Evolutionary conservation across 2,797 vertebrate species (phyloP).

Genomic region (Pseudotriccus pelzelni): DNA sequence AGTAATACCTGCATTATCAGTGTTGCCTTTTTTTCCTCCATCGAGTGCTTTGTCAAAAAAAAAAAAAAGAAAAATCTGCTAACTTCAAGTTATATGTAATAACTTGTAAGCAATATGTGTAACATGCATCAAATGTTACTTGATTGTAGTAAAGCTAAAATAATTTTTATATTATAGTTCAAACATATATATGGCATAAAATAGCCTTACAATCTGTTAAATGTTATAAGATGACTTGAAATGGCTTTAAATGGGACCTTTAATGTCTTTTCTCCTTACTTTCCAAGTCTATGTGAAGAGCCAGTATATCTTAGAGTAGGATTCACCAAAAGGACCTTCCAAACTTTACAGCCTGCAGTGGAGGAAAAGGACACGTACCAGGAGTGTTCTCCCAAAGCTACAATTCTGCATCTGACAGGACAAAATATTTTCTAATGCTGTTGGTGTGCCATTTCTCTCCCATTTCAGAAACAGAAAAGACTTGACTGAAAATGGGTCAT

Average conservation of each 20-base stretch:
- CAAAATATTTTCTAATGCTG: neutral
- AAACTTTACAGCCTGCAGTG: neutral
- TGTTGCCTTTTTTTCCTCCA: neutral
- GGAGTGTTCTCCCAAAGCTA: neutral
- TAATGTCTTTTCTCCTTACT: neutral
- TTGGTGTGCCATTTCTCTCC: neutral
- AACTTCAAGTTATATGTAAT: neutral
- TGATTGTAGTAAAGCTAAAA: neutral
- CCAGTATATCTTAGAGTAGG: neutral
- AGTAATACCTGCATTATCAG: neutral
- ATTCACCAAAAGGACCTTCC: neutral
- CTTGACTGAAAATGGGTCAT: neutral
- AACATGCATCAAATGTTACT: neutral
- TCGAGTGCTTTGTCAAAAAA: neutral
- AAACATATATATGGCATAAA: neutral
- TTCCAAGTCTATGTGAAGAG: neutral
- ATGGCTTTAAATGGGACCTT: neutral
- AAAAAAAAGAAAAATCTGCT: neutral
- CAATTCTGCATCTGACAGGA: fast-evolving
- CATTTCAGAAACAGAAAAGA: neutral
- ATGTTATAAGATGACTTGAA: neutral
- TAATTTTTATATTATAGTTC: neutral
- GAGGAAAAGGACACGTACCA: neutral
- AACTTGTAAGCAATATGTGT: neutral
- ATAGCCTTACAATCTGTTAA: neutral